Conservation (phyloP, 2,797 vertebrate species). For the Gambelia wislizenii region DNA sequence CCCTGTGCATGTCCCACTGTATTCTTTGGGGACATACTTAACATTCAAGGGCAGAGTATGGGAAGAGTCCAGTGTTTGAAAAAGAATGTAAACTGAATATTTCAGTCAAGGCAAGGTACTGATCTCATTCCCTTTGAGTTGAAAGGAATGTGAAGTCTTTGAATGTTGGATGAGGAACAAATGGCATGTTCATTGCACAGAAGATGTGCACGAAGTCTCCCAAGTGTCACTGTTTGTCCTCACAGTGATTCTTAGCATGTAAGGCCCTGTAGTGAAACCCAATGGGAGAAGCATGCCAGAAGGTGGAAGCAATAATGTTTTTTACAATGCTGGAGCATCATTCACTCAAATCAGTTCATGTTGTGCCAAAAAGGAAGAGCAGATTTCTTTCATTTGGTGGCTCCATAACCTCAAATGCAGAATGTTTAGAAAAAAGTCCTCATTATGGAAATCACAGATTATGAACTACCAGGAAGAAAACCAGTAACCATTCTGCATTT, state of each 20-base stretch:
- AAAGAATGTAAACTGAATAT: not conserved
- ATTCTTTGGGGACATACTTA: no score
- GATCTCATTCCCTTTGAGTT: not conserved
- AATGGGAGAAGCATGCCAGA: not conserved
- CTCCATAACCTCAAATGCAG: not conserved
- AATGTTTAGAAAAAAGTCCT: not conserved
- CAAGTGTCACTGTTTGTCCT: not conserved
- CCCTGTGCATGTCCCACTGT: not conserved
- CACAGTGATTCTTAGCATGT: not conserved
- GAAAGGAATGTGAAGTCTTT: not conserved
- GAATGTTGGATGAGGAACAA: not conserved
- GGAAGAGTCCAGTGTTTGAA: not conserved
- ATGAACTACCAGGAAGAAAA: not conserved
- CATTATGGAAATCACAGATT: not conserved
- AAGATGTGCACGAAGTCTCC: not conserved
- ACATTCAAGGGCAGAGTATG: not conserved
- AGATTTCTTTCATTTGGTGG: not conserved
- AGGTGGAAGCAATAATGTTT: fast-evolving
- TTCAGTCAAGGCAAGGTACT: not conserved
- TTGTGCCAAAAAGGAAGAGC: not conserved
- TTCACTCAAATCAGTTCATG: not conserved
- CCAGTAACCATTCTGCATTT: not conserved
- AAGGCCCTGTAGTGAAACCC: slow-evolving; percentile 9
- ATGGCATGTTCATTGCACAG: not conserved
- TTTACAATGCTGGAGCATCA: no score